These are phyloP conservation scores for Notodromas monacha DNA, from an alignment of 2,888 invertebrate genomes.

Conservation along the genomic window DNA sequence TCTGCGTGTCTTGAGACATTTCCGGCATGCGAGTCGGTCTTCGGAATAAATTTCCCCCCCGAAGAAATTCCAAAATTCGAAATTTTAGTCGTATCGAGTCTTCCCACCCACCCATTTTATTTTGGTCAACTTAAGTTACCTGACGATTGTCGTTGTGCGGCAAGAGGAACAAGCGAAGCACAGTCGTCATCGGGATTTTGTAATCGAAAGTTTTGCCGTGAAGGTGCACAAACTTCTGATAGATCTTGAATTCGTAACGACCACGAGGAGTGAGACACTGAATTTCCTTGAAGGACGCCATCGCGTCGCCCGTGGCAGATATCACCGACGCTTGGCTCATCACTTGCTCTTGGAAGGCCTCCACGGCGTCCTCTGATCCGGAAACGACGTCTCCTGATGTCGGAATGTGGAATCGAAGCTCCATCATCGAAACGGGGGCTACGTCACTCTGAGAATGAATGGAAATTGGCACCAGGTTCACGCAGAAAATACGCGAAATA, in stretches of 20 bases:
- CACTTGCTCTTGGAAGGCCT: slow-evolving; percentile 84
- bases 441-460: slow-evolving; percentile 97
- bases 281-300: slow-evolving; percentile 80
- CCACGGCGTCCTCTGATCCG: slow-evolving; percentile 76
- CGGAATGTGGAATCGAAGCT: slow-evolving; percentile 92
- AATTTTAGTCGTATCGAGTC: too few species aligned
- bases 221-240: slow-evolving; percentile 58
- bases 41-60: too few species aligned
- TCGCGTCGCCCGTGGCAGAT: slow-evolving; percentile 84
- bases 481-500: too few species aligned
- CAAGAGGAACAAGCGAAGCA: slow-evolving; percentile 62
- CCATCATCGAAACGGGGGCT: slow-evolving; percentile 77
- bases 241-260: slow-evolving; percentile 82
- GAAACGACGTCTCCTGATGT: slow-evolving; percentile 53
- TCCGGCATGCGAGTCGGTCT: too few species aligned
- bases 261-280: slow-evolving; percentile 94
- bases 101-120: too few species aligned
- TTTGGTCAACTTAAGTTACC: too few species aligned
- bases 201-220: slow-evolving; percentile 98
- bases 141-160: slow-evolving; percentile 95
- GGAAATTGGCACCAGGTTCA: slow-evolving; percentile 21
- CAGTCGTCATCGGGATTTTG: slow-evolving; percentile 91
- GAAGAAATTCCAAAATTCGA: too few species aligned
- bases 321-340: slow-evolving; percentile 92
- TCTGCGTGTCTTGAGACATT: too few species aligned